A percentile compares a stretch with the other conserved stretches of the same genome.
phyloP scores from a whole-genome alignment of 37 sponge, comb jelly and placozoan species.

The Petrosia ficiformis region DNA sequence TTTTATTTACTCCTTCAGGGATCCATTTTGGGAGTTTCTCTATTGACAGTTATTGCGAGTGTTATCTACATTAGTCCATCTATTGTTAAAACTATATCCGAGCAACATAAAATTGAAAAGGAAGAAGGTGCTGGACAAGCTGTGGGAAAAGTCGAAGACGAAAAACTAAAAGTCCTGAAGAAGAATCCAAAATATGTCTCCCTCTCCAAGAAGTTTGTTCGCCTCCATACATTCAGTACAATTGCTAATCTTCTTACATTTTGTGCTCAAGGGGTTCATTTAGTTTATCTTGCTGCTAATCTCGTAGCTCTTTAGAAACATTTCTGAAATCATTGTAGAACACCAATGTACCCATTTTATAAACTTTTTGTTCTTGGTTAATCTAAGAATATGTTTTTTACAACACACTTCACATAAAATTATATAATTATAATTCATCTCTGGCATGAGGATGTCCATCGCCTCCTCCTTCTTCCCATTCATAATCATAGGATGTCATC shows the following conservation, averaged over 20 bases:
- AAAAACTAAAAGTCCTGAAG: constrained; percentile 27
- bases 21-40: neutral
- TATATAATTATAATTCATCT: neutral
- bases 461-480: neutral
- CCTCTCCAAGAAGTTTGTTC: constrained; percentile 37
- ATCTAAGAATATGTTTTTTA: too few species aligned
- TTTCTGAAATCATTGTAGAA: too few species aligned
- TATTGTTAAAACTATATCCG: constrained; percentile 20
- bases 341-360: too few species aligned
- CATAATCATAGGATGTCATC: neutral
- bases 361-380: too few species aligned
- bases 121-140: constrained; percentile 48
- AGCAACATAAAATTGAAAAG: constrained; percentile 55
- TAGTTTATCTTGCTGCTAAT: constrained; percentile 54
- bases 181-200: constrained; percentile 43
- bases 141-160: constrained; percentile 55
- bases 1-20: neutral
- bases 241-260: constrained; percentile 39
- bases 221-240: constrained; percentile 22
- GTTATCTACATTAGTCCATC: constrained; percentile 43
- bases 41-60: constrained; percentile 13
- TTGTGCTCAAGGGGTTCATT: constrained; percentile 25
- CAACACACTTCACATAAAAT: neutral
- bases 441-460: neutral
- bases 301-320: constrained; percentile 32